These are phyloP conservation scores for Tenualosa ilisha DNA, from an alignment of 2,797 vertebrate species.

Conservation along the genomic window DNA sequence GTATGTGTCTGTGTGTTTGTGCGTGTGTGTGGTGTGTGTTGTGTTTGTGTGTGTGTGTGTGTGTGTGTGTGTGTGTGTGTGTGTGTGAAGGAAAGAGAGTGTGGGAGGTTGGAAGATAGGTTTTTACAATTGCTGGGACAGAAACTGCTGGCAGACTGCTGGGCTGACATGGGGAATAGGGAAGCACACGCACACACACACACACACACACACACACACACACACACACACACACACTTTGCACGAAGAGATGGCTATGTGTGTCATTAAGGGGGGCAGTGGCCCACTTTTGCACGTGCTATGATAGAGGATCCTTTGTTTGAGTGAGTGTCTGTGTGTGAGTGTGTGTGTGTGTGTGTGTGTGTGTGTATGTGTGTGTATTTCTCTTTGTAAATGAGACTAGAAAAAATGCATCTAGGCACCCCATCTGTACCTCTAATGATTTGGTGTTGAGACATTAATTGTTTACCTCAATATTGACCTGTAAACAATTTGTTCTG, in stretches of 20 bases:
- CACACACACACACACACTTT: background rate
- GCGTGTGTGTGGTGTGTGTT: too few relatives aligned
- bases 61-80: too few relatives aligned
- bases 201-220: background rate
- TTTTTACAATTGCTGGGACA: background rate
- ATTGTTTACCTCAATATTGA: background rate
- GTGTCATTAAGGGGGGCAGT: conserved; percentile 10
- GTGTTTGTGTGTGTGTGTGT: conserved; percentile 28
- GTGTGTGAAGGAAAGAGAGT: background rate
- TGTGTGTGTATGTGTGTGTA: background rate
- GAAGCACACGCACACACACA: background rate
- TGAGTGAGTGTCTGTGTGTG: background rate
- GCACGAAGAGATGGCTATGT: background rate
- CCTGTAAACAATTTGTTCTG: background rate
- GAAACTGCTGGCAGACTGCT: background rate
- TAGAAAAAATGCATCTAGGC: background rate
- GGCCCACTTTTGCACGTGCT: conserved; percentile 1
- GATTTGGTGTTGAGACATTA: background rate
- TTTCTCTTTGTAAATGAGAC: background rate
- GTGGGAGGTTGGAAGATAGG: background rate
- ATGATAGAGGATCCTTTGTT: background rate
- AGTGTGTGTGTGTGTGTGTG: background rate
- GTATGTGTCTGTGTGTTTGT: too few relatives aligned
- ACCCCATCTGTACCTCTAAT: background rate
- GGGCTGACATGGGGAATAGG: background rate